Evolutionary conservation across 2,113 vertebrate genomes (phyloP).

Genomic region (Xiphorhynchus elegans): DNA sequence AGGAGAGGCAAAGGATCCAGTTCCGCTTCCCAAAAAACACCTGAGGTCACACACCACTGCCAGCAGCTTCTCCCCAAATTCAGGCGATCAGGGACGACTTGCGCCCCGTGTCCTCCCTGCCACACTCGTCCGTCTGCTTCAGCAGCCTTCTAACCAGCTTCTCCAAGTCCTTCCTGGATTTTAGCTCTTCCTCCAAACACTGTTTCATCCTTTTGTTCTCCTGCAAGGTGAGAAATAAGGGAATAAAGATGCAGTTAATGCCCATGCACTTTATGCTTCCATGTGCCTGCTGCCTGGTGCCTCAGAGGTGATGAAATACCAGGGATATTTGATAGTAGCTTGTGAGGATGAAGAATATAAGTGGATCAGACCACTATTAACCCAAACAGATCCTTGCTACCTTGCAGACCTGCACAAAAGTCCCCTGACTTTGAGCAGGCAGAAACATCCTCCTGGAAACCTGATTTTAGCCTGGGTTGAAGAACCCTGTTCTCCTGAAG

Average conservation of each 20-base stretch:
- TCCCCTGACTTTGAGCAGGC: neutral
- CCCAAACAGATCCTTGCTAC: neutral
- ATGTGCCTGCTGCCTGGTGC: neutral
- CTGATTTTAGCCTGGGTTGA: neutral
- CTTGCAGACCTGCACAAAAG: neutral
- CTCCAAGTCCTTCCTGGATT: constrained; percentile 94
- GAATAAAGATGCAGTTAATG: neutral
- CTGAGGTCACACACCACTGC: constrained; percentile 51
- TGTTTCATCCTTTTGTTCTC: constrained; percentile 98
- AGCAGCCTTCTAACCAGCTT: constrained; percentile 89
- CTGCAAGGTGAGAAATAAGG: constrained; percentile 60
- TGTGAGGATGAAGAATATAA: neutral
- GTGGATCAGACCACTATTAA: neutral
- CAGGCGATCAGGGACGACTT: constrained; percentile 73
- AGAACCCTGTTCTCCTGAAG: neutral
- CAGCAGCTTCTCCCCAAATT: neutral
- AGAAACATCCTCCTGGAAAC: neutral
- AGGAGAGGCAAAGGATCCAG: constrained; percentile 51
- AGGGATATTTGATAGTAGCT: neutral
- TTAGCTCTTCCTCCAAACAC: constrained; percentile 95
- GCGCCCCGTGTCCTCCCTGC: constrained; percentile 85
- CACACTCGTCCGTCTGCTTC: constrained; percentile 92
- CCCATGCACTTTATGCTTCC: neutral
- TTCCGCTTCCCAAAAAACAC: constrained; percentile 24
- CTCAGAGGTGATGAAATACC: neutral